Conservation (phyloP, 2,888 invertebrate genomes). For the Byasa hedistus region DNA sequence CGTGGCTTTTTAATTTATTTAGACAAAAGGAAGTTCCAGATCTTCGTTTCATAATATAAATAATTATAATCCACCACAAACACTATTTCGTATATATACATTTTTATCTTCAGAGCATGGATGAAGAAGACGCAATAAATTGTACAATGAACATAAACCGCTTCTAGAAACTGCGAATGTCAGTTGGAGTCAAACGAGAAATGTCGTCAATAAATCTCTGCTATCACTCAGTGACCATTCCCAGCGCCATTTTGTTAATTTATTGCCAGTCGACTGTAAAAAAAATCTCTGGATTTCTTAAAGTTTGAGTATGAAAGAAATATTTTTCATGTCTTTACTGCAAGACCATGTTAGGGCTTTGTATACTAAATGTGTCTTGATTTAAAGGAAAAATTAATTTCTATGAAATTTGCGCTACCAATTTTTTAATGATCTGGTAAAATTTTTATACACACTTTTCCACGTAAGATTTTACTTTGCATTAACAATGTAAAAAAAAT, state of each 20-base stretch:
- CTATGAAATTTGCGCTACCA: too few species aligned
- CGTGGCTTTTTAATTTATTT: too few species aligned
- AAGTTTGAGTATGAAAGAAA: not conserved
- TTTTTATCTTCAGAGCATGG: not conserved
- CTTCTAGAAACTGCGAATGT: slow-evolving; percentile 3
- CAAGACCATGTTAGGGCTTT: not conserved
- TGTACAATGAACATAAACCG: not conserved
- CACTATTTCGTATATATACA: too few species aligned
- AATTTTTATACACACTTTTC: too few species aligned
- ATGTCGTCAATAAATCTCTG: slow-evolving; percentile 18
- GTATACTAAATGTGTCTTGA: too few species aligned
- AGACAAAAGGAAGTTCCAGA: too few species aligned
- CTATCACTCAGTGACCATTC: slow-evolving; percentile 27
- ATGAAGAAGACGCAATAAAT: not conserved
- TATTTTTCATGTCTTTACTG: not conserved
- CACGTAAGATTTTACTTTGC: too few species aligned
- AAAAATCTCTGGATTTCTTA: not conserved
- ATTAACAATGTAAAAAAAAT: too few species aligned
- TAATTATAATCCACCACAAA: too few species aligned
- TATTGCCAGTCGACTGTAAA: slow-evolving; percentile 4
- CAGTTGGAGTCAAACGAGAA: slow-evolving; percentile 8
- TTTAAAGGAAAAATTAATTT: too few species aligned
- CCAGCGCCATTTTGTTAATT: slow-evolving; percentile 3
- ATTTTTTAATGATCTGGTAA: too few species aligned
- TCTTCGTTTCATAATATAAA: too few species aligned